phyloP scores from a whole-genome alignment of 37 sponge, comb jelly and placozoan species.

The Chondrilla cf. caribensis region DNA sequence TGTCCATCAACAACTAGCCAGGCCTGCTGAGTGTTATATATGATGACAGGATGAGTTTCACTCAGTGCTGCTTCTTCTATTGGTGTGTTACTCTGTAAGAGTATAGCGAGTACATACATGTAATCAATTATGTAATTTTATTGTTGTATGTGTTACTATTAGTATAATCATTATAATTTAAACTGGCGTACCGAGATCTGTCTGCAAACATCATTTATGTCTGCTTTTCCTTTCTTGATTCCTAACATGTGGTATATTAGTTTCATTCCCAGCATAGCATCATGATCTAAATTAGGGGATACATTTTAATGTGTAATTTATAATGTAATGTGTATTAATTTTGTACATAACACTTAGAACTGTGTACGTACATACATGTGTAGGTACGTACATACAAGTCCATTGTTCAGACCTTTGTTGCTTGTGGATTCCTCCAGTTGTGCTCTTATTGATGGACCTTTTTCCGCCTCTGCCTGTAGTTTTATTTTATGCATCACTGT shows the following conservation, averaged over 20 bases:
- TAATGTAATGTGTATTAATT: too few species aligned
- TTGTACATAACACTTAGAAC: not conserved
- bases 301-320: too few species aligned
- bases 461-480: not conserved
- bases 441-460: not conserved
- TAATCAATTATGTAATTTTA: not conserved
- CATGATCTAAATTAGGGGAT: not conserved
- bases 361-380: not conserved
- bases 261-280: not conserved
- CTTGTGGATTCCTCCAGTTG: not conserved
- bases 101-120: not conserved
- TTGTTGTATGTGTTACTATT: not conserved
- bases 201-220: not conserved
- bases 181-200: not conserved
- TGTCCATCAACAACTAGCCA: not conserved
- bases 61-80: slow-evolving; percentile 2
- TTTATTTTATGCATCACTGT: not conserved
- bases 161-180: not conserved
- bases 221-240: not conserved
- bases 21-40: not conserved
- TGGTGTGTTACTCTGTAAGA: not conserved
- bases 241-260: not conserved
- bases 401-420: not conserved
- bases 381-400: not conserved
- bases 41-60: not conserved